phyloP scores from a whole-genome alignment of 30 jellyfish, hydroid and myxozoan species.

The Aurelia sp. region DNA sequence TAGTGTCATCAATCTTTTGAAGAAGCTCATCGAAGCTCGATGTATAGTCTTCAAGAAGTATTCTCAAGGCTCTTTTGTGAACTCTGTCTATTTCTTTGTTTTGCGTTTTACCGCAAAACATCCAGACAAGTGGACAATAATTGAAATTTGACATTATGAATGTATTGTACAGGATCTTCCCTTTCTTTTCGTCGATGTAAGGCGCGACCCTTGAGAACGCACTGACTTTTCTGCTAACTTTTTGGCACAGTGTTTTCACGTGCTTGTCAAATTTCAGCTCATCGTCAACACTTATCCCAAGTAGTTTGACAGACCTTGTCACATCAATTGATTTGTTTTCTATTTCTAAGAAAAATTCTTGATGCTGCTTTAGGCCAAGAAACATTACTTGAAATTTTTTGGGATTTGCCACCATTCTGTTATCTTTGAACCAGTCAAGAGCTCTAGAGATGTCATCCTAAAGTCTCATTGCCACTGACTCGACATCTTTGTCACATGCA shows the following conservation, averaged over 20 bases:
- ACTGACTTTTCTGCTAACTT: not conserved
- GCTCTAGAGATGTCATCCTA: slow-evolving; percentile 13
- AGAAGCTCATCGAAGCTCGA: slow-evolving; percentile 39
- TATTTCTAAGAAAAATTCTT: too few species aligned
- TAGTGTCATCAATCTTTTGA: slow-evolving; percentile 19
- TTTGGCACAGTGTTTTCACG: slow-evolving; percentile 33
- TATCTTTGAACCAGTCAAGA: slow-evolving; percentile 25
- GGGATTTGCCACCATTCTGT: not conserved
- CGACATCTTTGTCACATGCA: slow-evolving; percentile 2
- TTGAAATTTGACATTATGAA: slow-evolving; percentile 49
- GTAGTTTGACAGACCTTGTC: not conserved
- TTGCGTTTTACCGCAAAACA: slow-evolving; percentile 43
- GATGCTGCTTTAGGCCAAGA: too few species aligned
- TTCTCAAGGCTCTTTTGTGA: slow-evolving; percentile 44
- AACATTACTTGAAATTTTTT: too few species aligned
- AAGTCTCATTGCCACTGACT: not conserved
- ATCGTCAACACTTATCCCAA: slow-evolving; percentile 47
- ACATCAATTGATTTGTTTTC: too few species aligned
- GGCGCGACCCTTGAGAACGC: slow-evolving; percentile 54
- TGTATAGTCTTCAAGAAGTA: slow-evolving; percentile 31
- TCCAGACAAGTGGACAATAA: slow-evolving; percentile 73
- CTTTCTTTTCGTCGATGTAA: slow-evolving; percentile 17
- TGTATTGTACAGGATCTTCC: slow-evolving; percentile 26
- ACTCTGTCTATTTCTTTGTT: slow-evolving; percentile 36
- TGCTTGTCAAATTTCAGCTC: not conserved